Percentiles rank a stretch among this genome's conserved stretches.
These are phyloP conservation scores for Trissoscelio sp. DNA, from an alignment of 2,888 invertebrate species.

Conservation along the genomic window DNA sequence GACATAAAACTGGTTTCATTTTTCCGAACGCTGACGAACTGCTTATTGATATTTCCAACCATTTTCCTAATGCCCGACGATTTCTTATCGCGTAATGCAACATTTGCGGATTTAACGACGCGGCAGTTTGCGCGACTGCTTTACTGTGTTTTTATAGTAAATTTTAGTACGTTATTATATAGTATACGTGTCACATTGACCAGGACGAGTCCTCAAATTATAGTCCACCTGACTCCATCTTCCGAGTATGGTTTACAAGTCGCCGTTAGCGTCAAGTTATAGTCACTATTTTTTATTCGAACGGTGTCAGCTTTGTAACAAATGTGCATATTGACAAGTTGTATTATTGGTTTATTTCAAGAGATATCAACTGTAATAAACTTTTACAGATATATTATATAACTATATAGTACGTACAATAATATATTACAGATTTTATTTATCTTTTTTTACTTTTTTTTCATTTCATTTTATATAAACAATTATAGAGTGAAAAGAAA, in stretches of 20 bases:
- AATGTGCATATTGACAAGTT: background rate
- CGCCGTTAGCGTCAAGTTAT: background rate
- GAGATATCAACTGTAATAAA: background rate
- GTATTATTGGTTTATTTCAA: background rate
- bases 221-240: background rate
- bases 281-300: background rate
- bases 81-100: constrained; percentile 2
- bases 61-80: background rate
- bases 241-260: background rate
- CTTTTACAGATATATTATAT: too few species aligned
- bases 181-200: background rate
- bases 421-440: too few species aligned
- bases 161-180: background rate
- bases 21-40: background rate
- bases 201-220: background rate
- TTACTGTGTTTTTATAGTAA: background rate
- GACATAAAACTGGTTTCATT: background rate
- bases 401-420: too few species aligned
- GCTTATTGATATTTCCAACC: background rate
- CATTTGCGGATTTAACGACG: background rate
- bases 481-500: too few species aligned
- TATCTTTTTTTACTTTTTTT: too few species aligned
- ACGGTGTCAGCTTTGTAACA: background rate
- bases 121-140: background rate
- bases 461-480: too few species aligned